A percentile compares a stretch with the other conserved stretches of the same genome.
Conservation (phyloP, 2,888 invertebrate genomes). For the Troglohyphantes excavatus region DNA sequence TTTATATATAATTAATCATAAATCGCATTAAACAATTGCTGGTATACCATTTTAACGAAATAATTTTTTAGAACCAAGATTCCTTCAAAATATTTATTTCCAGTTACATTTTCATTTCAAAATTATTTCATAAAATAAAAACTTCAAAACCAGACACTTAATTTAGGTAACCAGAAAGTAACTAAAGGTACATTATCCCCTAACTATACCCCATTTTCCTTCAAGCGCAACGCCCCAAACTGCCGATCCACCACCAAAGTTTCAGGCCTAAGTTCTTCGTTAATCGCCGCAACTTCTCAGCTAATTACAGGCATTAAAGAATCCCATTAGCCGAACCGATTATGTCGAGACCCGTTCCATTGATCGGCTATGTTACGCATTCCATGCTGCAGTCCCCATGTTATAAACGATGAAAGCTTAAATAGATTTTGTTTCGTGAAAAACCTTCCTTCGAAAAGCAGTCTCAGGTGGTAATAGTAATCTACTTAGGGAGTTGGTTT, state of each 20-base stretch:
- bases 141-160: no score
- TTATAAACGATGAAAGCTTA: constrained; percentile 9
- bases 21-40: no score
- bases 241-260: neutral
- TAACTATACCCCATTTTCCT: no score
- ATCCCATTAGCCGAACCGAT: constrained; percentile 31
- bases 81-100: no score
- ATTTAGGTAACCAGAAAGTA: no score
- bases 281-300: constrained; percentile 24
- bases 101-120: no score
- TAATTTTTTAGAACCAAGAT: no score
- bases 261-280: neutral
- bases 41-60: no score
- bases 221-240: no score
- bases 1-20: no score
- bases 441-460: neutral
- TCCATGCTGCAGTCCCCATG: neutral
- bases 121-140: no score
- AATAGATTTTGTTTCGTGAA: neutral
- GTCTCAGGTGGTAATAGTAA: neutral
- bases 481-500: neutral
- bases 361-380: neutral
- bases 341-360: constrained; percentile 35
- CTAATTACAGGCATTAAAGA: constrained; percentile 53
- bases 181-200: no score